phyloP scores from a whole-genome alignment of 1,140 invertebrate species.

The Drosophila ohnishii region DNA sequence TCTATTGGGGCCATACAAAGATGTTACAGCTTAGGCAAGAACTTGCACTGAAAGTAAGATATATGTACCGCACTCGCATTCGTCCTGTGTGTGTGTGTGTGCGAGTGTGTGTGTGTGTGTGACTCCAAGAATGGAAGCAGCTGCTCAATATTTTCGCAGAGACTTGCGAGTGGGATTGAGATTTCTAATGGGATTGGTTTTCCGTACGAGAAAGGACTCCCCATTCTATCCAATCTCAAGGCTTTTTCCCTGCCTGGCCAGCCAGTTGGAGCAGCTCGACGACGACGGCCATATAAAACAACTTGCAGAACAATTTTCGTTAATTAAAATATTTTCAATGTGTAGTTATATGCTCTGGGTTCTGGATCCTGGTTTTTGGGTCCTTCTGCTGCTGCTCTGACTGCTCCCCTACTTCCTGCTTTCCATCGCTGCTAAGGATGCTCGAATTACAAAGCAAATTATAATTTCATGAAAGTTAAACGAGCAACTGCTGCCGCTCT shows the following conservation, averaged over 20 bases:
- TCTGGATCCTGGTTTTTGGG: constrained; percentile 7
- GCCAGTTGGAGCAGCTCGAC: constrained; percentile 50
- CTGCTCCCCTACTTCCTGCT: constrained; percentile 33
- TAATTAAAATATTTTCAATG: constrained; percentile 80
- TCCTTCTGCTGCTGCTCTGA: constrained; percentile 1
- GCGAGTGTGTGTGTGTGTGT: constrained; percentile 18
- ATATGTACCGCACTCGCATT: constrained; percentile 57
- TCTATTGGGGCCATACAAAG: constrained; percentile 63
- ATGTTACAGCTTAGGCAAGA: constrained; percentile 81
- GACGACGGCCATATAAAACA: constrained; percentile 59
- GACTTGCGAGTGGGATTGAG: constrained; percentile 66
- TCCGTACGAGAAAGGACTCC: constrained; percentile 18
- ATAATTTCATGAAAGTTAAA: constrained; percentile 83
- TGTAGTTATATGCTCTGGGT: constrained; percentile 56
- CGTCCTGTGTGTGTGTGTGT: constrained; percentile 17
- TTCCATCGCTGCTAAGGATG: constrained; percentile 65
- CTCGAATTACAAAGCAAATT: constrained; percentile 82
- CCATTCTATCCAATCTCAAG: constrained; percentile 9
- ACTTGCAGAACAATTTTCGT: constrained; percentile 80
- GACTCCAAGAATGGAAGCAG: constrained; percentile 69
- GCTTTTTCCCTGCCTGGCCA: constrained; percentile 2
- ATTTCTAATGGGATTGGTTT: constrained; percentile 81
- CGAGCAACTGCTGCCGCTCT: constrained; percentile 65
- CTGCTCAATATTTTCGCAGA: constrained; percentile 71
- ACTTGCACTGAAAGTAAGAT: constrained; percentile 80